Percentiles rank a stretch among this genome's conserved stretches.
Conservation (phyloP, 2,888 invertebrate genomes). For the Tenthredo mesomela region DNA sequence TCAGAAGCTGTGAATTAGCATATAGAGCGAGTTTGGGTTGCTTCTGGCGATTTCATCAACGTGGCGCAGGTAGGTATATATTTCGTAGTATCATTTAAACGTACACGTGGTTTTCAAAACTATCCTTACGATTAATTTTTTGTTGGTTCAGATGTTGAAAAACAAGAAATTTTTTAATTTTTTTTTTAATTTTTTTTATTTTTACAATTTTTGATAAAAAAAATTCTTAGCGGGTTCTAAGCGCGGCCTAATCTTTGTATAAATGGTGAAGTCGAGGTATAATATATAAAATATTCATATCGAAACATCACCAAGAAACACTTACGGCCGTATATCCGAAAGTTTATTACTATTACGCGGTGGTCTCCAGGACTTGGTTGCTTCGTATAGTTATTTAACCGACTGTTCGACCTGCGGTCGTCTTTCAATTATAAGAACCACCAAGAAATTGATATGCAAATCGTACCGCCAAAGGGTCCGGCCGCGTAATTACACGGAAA, state of each 20-base stretch:
- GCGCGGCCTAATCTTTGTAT: background rate
- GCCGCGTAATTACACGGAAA: slow-evolving; percentile 42
- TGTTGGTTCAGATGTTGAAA: slow-evolving; percentile 57
- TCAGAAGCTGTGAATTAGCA: slow-evolving; percentile 75
- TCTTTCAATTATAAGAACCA: slow-evolving; percentile 47
- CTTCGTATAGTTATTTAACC: slow-evolving; percentile 66
- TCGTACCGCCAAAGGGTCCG: slow-evolving; percentile 43
- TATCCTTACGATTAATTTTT: background rate
- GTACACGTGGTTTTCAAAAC: background rate
- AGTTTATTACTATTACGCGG: slow-evolving; percentile 68
- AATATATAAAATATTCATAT: slow-evolving; percentile 36
- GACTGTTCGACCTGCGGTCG: slow-evolving; percentile 55
- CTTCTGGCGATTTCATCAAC: slow-evolving; percentile 65
- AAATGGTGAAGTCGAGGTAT: slow-evolving; percentile 32
- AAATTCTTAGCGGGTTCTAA: background rate
- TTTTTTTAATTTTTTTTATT: no score
- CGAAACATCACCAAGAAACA: slow-evolving; percentile 30
- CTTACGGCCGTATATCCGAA: slow-evolving; percentile 65
- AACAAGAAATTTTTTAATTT: no score
- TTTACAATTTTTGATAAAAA: background rate
- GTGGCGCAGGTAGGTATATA: background rate
- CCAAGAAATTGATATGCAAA: slow-evolving; percentile 51
- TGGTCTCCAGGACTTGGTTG: slow-evolving; percentile 68
- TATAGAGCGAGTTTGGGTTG: slow-evolving; percentile 75
- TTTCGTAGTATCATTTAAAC: background rate